Evolutionary conservation across 2,113 vertebrate species (phyloP), one percentile per base, ranked within the genome.

Genomic region (Dipodomys merriami): DNA sequence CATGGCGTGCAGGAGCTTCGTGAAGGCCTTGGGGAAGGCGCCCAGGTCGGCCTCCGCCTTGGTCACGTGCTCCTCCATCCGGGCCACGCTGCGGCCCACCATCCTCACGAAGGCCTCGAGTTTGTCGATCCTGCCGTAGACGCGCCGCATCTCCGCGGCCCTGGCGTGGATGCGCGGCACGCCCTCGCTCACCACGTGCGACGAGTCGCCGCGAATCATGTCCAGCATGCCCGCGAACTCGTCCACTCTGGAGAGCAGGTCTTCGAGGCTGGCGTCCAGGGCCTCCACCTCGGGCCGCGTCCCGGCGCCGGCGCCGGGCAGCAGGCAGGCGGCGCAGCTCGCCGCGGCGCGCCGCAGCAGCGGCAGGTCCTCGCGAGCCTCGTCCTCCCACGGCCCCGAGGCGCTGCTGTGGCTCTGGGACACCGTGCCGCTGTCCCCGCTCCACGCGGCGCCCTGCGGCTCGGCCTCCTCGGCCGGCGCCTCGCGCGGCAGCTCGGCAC

Each of bases 171-270:
- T 99, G 93, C 99, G 98, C 97, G 99, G 99, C 97, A 99, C 97
- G 82, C 98, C 99, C 97, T 99, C 99, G 94, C 99, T 98, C 62
- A 99, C 98, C 57, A 99, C 99, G 97, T 99, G 95, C 6, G 96
- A 86, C 8, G 96, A 96, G 94, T 95, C 96, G 1, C 96, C 94
- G 81, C 96, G 96, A 98, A 99, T 99, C 99, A 99, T 99, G 95
- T 99, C 99, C 91, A 99, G 97, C 99, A 99, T 99, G 80, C 99
- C 99, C 90, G 99, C 99, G 97, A 99, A 99, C 96, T 99, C 99
- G 96, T 99, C 99, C 85, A 99, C 99, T 94, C 99, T 98, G 4
- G 99, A 98, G 83, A 99, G 98, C 98, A 99, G 98, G 86, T 99
- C 99, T 86, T 99, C 99, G 30, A 99, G 97, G 91, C 98, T 98